These are phyloP conservation scores for Ophiodon elongatus DNA, from an alignment of 2,113 vertebrate genomes.

Conservation along the genomic window DNA sequence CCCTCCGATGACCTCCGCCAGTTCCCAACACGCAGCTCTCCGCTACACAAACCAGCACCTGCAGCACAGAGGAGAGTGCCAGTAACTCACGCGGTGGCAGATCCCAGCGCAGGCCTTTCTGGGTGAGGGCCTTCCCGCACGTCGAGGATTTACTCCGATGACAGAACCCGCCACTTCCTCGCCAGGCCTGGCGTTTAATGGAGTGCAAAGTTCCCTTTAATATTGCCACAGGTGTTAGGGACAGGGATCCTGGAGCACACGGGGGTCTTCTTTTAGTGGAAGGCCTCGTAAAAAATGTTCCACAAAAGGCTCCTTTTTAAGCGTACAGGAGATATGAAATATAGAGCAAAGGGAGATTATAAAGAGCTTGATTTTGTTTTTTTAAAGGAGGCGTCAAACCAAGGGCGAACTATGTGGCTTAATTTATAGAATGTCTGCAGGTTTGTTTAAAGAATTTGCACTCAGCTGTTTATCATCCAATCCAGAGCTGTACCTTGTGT, in stretches of 20 bases:
- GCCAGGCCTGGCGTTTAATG: slow-evolving; percentile 64
- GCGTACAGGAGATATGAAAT: slow-evolving; percentile 15
- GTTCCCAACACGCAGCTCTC: slow-evolving; percentile 17
- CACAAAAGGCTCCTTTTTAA: slow-evolving; percentile 37
- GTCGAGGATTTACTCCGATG: slow-evolving; percentile 59
- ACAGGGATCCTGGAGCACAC: slow-evolving; percentile 25
- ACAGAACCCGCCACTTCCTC: slow-evolving; percentile 47
- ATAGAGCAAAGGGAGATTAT: slow-evolving; percentile 7
- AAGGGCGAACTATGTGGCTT: background rate
- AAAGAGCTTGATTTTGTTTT: slow-evolving; percentile 4
- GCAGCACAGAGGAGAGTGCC: slow-evolving; percentile 51
- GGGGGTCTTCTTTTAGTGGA: slow-evolving; percentile 47
- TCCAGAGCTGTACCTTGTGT: background rate
- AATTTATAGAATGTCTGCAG: slow-evolving; percentile 29
- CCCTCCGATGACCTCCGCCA: slow-evolving; percentile 18
- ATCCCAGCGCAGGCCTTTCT: slow-evolving; percentile 46
- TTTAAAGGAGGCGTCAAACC: background rate
- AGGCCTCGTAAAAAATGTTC: slow-evolving; percentile 16
- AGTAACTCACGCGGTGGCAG: slow-evolving; percentile 65
- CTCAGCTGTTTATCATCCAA: slow-evolving; percentile 26
- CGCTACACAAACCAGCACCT: slow-evolving; percentile 58
- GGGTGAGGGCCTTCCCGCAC: slow-evolving; percentile 52
- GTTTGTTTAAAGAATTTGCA: slow-evolving; percentile 22
- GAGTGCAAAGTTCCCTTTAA: slow-evolving; percentile 73
- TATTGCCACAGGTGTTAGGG: slow-evolving; percentile 72